These are phyloP conservation scores for Prochilodus magdalenae DNA, from an alignment of 2,113 vertebrate species.

Conservation along the genomic window DNA sequence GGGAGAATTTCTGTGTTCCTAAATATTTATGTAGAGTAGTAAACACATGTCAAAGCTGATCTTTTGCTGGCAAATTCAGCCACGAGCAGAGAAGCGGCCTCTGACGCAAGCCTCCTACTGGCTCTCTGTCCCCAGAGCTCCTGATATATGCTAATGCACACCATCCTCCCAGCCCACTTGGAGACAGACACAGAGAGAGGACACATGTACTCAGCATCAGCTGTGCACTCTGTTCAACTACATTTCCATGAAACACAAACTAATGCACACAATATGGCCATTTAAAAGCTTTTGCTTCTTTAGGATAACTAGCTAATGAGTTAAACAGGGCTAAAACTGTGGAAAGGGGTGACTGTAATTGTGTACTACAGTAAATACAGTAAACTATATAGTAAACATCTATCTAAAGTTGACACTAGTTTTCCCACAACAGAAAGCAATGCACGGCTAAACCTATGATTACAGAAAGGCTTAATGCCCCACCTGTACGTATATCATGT, in stretches of 20 bases:
- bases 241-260: constrained; percentile 4
- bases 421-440: neutral
- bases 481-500: no score
- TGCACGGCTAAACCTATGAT: neutral
- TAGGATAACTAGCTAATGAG: neutral
- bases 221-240: neutral
- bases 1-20: constrained; percentile 44
- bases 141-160: constrained; percentile 40
- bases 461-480: neutral
- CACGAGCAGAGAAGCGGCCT: constrained; percentile 9
- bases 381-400: neutral
- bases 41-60: constrained; percentile 60
- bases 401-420: neutral
- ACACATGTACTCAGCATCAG: constrained; percentile 32
- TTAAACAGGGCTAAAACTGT: neutral
- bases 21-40: constrained; percentile 61
- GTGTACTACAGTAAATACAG: neutral
- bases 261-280: neutral
- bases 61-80: constrained; percentile 39
- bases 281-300: neutral
- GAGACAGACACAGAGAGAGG: constrained; percentile 7
- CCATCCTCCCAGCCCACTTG: constrained; percentile 29
- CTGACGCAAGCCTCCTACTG: constrained; percentile 34
- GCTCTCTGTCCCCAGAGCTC: constrained; percentile 5
- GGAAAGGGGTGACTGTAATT: neutral